phyloP scores from a whole-genome alignment of 2,113 vertebrate genomes.

The Panthera leo region DNA sequence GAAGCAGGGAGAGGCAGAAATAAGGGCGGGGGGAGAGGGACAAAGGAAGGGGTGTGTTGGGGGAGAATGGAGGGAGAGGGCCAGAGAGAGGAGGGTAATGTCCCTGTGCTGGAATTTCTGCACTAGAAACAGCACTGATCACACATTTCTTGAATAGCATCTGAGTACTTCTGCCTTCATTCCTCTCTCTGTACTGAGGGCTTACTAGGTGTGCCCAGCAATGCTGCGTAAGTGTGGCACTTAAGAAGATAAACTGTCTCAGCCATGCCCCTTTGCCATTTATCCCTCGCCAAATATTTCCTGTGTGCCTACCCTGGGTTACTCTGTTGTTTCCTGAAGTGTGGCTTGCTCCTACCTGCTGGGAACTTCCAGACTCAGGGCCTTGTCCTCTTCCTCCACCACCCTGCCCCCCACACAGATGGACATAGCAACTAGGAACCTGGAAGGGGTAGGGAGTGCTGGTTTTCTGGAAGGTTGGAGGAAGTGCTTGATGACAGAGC shows the following conservation, averaged over 20 bases:
- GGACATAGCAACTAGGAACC: neutral
- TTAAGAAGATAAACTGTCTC: neutral
- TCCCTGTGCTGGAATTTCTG: neutral
- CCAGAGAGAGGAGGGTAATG: neutral
- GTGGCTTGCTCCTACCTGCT: neutral
- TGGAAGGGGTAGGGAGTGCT: neutral
- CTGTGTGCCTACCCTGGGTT: neutral
- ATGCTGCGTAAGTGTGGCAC: neutral
- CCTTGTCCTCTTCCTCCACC: neutral
- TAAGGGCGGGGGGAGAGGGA: neutral
- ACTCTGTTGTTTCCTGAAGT: neutral
- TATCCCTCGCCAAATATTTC: neutral
- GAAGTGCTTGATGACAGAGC: neutral
- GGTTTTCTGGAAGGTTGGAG: neutral
- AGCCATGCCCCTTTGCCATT: neutral
- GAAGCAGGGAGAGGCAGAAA: neutral
- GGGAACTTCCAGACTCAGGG: neutral
- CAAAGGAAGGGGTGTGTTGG: neutral
- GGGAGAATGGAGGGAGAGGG: neutral
- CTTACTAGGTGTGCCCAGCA: neutral
- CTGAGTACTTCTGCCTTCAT: neutral
- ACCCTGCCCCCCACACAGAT: fast-evolving
- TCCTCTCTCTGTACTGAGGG: neutral
- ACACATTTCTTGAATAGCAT: neutral
- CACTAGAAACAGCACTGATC: neutral